Evolutionary conservation across 1,140 invertebrate species (phyloP), one percentile per base, ranked within the genome.

Genomic region (Radopholus similis): DNA sequence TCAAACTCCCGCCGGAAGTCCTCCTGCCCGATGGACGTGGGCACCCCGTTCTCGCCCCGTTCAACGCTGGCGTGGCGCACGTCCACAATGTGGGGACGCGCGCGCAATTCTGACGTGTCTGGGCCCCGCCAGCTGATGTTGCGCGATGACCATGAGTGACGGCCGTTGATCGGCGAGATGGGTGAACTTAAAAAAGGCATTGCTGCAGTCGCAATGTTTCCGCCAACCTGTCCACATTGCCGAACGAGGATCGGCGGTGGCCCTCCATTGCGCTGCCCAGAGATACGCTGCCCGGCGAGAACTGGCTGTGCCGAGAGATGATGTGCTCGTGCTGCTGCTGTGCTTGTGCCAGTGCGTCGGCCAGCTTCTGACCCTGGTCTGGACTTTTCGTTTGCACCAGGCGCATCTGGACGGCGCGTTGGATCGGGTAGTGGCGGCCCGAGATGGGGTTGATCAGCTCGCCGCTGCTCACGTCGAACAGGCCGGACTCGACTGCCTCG

Each of bases 381-480:
- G 34, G 66, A 30, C 18, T 71, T n/a, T n/a, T n/a, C 26, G 55
- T 57, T 8, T 72, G 64, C 37, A 81, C 56, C n/a, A 83, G 42
- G 9, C 74, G 71, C 79, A 81, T 81, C 65, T 82, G 77, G 21
- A 81, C 70, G 9, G 81, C 81, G 34, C 72, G 63, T 21, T 73
- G 68, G 9, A 81, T 44, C 2, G 80, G 74, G 55, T 80, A 83
- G 21, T 77, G 68, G 4, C 78, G 53, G 1, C 70, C 72, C 26
- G 71, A 69, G 15, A 60, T 42, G 11, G 79, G 78, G 49, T 82
- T 65, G 15, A 81, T 69, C 30, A 81, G 67, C 42, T 81, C 71
- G 44, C 74, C 67, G 23, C 66, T 80, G 42, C 30, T 42, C 2
- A 83, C 81, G 35, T 81, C 79, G 8, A 83, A 70, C n/a, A 81